phyloP scores from a whole-genome alignment of 2,113 vertebrate genomes.

The Parotia lawesii region DNA sequence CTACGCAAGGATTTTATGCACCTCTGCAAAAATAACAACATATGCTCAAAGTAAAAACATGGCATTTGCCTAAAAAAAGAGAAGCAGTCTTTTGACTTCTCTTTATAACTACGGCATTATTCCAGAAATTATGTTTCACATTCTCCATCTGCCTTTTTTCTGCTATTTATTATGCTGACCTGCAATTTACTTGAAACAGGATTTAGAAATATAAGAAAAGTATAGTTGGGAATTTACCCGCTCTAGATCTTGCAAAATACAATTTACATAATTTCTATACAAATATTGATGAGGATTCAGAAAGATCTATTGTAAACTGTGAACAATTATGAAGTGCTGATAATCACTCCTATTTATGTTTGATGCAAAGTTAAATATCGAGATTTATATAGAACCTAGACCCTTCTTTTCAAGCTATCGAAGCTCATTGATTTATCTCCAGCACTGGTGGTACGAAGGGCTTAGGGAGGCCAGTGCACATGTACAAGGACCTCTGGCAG shows the following conservation, averaged over 20 bases:
- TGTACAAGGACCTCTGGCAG: neutral
- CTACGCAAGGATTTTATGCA: neutral
- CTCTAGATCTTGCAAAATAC: neutral
- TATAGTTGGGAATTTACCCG: neutral
- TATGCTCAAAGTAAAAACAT: neutral
- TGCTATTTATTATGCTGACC: neutral
- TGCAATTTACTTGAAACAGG: neutral
- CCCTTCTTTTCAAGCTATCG: neutral
- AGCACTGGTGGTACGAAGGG: rapidly evolving
- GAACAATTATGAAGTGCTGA: neutral
- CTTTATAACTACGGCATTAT: neutral
- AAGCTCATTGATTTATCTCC: neutral
- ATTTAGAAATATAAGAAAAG: neutral
- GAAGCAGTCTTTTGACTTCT: neutral
- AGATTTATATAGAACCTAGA: neutral
- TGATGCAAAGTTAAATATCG: neutral
- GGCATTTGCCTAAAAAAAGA: neutral
- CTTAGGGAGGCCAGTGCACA: neutral
- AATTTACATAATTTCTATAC: neutral
- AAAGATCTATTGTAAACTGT: neutral
- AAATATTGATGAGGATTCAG: neutral
- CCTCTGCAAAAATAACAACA: constrained; percentile 2
- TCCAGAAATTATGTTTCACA: neutral
- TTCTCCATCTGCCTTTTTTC: neutral
- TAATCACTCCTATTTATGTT: neutral